A percentile compares a stretch with the other conserved stretches of the same genome.
These are phyloP conservation scores for Neoitamus cyanurus DNA, from an alignment of 2,888 invertebrate genomes.

Conservation along the genomic window DNA sequence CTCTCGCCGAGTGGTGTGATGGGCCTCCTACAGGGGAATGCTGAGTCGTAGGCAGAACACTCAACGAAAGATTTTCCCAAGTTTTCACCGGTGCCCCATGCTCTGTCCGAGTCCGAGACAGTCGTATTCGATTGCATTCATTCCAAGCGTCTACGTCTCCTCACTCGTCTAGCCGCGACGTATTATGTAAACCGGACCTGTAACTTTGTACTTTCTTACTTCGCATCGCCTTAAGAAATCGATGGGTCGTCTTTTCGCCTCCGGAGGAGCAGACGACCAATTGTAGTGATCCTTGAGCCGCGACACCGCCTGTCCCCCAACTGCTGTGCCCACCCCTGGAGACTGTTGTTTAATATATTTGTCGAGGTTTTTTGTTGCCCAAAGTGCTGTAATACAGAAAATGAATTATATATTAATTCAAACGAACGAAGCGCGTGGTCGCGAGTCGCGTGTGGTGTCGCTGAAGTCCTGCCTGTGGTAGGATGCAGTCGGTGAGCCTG, in stretches of 20 bases:
- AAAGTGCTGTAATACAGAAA: not conserved
- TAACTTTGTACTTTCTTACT: not conserved
- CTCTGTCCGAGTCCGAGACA: not conserved
- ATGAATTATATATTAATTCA: constrained; percentile 19
- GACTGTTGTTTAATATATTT: constrained; percentile 15
- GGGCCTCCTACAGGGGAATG: not conserved
- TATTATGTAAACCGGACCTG: constrained; percentile 30
- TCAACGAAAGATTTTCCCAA: constrained; percentile 9
- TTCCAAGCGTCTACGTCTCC: constrained; percentile 50
- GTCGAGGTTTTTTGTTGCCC: constrained; percentile 1
- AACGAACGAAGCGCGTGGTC: constrained; percentile 1
- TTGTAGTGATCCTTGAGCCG: not conserved
- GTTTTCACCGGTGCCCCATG: not conserved
- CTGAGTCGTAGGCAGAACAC: not conserved
- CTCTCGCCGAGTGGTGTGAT: not conserved
- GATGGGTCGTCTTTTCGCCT: not conserved
- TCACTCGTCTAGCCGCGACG: constrained; percentile 50
- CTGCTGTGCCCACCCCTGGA: not conserved
- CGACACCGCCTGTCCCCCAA: not conserved
- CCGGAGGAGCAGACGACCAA: not conserved
- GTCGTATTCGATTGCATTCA: constrained; percentile 23
- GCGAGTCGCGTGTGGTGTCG: not conserved
- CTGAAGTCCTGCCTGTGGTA: not conserved
- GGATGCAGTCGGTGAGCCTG: not conserved
- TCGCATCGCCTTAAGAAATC: not conserved